These are phyloP conservation scores for Endotricha flammealis DNA, from an alignment of 2,888 invertebrate genomes.

Conservation along the genomic window DNA sequence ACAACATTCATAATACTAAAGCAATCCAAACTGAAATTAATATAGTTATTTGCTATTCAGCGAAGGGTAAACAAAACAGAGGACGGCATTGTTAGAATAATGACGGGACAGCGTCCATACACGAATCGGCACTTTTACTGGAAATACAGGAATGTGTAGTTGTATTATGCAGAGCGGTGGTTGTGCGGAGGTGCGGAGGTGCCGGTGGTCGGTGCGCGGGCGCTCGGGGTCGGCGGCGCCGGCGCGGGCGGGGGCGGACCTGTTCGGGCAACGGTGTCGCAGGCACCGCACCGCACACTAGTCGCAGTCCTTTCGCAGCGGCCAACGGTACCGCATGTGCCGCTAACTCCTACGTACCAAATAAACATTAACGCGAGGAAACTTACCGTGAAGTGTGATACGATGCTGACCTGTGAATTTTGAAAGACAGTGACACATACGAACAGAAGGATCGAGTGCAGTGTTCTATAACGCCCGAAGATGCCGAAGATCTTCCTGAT, in stretches of 20 bases:
- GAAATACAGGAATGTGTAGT: conserved; percentile 63
- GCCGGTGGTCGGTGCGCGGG: conserved; percentile 36
- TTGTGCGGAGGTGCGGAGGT: conserved; percentile 16
- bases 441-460: conserved; percentile 65
- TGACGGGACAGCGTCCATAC: conserved; percentile 35
- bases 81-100: conserved; percentile 32
- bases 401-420: conserved; percentile 66
- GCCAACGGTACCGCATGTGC: conserved; percentile 75
- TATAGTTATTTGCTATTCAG: conserved; percentile 20
- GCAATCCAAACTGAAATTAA: not conserved
- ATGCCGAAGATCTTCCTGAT: conserved; percentile 97
- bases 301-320: conserved; percentile 73
- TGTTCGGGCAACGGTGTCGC: conserved; percentile 74
- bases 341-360: conserved; percentile 64
- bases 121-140: conserved; percentile 72
- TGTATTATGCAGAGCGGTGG: conserved; percentile 39
- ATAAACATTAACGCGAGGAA: conserved; percentile 67
- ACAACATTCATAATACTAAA: too few species aligned
- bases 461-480: conserved; percentile 57
- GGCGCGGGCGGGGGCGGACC: conserved; percentile 70
- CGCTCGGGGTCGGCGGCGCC: conserved; percentile 51
- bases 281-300: conserved; percentile 70
- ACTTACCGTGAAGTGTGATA: conserved; percentile 71
- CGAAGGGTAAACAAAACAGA: conserved; percentile 26
- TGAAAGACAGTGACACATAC: conserved; percentile 65